These are phyloP conservation scores for Anas capensis DNA, from an alignment of 2,797 vertebrate species.

Conservation along the genomic window DNA sequence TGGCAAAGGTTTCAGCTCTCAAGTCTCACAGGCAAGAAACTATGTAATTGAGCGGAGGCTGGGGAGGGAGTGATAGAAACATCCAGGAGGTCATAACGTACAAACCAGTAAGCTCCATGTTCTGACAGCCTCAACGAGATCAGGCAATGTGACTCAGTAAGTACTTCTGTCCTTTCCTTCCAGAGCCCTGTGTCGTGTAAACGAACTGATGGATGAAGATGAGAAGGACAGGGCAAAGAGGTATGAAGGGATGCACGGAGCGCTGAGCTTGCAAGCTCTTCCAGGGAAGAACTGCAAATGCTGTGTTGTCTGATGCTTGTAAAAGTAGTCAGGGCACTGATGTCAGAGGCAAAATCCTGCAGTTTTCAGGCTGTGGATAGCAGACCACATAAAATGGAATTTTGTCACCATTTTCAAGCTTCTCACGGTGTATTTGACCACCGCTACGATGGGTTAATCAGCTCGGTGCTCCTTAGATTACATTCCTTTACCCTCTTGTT, in stretches of 20 bases:
- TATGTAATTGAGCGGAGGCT: not conserved
- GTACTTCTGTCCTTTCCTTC: conserved; percentile 62
- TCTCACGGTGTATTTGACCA: not conserved
- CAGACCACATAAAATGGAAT: not conserved
- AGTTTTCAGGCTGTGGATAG: not conserved
- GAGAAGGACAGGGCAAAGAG: conserved; percentile 89
- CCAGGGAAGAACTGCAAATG: not conserved
- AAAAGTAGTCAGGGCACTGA: not conserved
- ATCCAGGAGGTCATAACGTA: not conserved
- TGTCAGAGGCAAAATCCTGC: not conserved
- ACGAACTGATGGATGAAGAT: conserved; percentile 91
- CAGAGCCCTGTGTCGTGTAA: conserved; percentile 88
- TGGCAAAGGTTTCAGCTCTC: not conserved
- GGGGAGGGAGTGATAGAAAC: not conserved
- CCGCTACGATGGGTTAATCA: not conserved
- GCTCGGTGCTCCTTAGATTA: not conserved
- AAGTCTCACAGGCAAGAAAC: not conserved
- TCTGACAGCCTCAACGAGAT: not conserved
- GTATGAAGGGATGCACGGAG: conserved; percentile 71
- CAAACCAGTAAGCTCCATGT: not conserved
- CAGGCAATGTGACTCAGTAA: not conserved
- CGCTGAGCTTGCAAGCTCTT: not conserved
- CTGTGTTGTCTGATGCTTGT: not conserved
- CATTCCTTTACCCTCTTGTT: not conserved
- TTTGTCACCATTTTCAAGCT: not conserved